Conservation (phyloP, 2,113 vertebrate genomes). For the Chamaetylas fuelleborni region DNA sequence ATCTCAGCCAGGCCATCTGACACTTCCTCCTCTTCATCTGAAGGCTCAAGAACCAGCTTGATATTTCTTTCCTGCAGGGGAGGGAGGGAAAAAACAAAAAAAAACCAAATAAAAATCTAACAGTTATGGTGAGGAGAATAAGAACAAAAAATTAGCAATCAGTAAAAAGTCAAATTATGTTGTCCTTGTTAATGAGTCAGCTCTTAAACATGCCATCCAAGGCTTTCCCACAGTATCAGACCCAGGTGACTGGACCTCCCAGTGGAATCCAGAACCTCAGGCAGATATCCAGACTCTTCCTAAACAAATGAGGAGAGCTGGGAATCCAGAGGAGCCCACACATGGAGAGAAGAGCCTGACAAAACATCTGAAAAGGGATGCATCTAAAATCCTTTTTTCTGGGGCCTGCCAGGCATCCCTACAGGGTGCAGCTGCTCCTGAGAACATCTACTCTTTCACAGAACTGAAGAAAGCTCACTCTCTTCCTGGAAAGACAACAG, state of each 20-base stretch:
- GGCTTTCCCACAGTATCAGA: not conserved
- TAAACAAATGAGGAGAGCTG: not conserved
- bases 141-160: not conserved
- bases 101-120: not conserved
- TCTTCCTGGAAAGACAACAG: not conserved
- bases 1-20: constrained; percentile 68
- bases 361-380: not conserved
- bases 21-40: constrained; percentile 63
- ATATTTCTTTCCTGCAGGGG: constrained; percentile 82
- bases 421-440: not conserved
- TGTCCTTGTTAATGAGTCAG: not conserved
- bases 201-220: not conserved
- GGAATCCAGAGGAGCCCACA: not conserved
- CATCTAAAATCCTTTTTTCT: not conserved
- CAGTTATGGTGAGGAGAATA: not conserved
- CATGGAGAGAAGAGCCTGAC: not conserved
- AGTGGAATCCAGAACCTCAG: not conserved
- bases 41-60: constrained; percentile 65
- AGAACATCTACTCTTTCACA: not conserved
- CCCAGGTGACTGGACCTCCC: not conserved
- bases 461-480: not conserved
- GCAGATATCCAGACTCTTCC: not conserved
- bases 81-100: not conserved
- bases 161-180: not conserved
- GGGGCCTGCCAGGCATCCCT: not conserved